These are phyloP conservation scores for Scomber colias DNA, from an alignment of 2,113 vertebrate genomes.

Conservation along the genomic window DNA sequence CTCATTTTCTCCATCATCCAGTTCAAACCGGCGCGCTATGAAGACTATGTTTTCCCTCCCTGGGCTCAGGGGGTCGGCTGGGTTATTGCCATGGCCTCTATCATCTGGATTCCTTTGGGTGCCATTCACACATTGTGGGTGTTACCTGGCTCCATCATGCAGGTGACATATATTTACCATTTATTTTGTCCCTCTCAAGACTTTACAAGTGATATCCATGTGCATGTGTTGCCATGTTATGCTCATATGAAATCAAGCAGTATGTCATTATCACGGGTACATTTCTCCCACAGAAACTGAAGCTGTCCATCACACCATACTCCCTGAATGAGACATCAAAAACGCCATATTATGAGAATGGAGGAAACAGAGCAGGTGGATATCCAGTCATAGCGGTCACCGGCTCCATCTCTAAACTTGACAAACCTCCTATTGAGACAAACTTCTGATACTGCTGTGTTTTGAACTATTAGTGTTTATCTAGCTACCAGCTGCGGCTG, in stretches of 20 bases:
- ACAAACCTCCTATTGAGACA: slow-evolving; percentile 63
- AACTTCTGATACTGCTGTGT: slow-evolving; percentile 60
- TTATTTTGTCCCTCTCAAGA: not conserved
- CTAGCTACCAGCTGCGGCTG: not conserved
- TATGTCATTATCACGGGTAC: slow-evolving; percentile 1
- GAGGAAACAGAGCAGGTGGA: slow-evolving; percentile 9
- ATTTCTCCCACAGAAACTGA: slow-evolving; percentile 76
- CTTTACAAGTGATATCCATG: not conserved
- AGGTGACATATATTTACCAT: slow-evolving; percentile 64
- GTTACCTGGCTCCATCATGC: slow-evolving; percentile 79
- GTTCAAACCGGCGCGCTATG: slow-evolving; percentile 85
- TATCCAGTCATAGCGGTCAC: slow-evolving; percentile 46
- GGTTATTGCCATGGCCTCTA: slow-evolving; percentile 83
- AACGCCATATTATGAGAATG: slow-evolving; percentile 59
- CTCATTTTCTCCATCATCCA: slow-evolving; percentile 83
- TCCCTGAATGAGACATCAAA: slow-evolving; percentile 63
- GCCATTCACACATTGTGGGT: slow-evolving; percentile 83
- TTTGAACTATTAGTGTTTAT: slow-evolving; percentile 12
- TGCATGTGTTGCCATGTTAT: not conserved
- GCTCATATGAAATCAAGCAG: not conserved
- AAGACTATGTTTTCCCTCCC: slow-evolving; percentile 78
- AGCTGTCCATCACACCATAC: slow-evolving; percentile 77
- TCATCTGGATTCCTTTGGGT: slow-evolving; percentile 86
- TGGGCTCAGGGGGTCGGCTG: slow-evolving; percentile 86
- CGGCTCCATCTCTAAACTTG: slow-evolving; percentile 31